These are phyloP conservation scores for Apomyelois bistriatella DNA, from an alignment of 2,888 invertebrate species.

Conservation along the genomic window DNA sequence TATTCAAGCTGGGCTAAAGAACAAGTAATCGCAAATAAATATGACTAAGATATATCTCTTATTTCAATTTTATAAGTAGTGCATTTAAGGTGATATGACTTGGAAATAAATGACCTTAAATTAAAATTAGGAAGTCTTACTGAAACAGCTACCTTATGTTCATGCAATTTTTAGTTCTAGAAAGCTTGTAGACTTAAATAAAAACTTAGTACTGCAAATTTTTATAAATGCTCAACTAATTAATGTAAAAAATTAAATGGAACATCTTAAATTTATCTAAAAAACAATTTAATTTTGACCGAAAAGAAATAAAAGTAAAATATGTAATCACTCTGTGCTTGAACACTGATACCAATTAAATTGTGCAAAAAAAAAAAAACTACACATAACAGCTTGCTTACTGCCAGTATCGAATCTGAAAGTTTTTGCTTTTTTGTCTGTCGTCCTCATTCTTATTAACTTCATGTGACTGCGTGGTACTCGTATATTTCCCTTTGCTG, in stretches of 20 bases:
- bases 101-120: no score
- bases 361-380: conserved; percentile 15
- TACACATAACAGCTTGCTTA: conserved; percentile 48
- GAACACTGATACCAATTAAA: conserved; percentile 34
- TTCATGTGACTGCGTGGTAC: conserved; percentile 81
- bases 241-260: not conserved
- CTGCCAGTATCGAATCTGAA: conserved; percentile 83
- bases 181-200: no score
- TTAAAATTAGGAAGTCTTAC: no score
- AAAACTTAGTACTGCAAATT: no score
- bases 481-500: conserved; percentile 68
- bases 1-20: no score
- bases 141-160: no score
- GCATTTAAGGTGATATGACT: no score
- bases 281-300: conserved; percentile 27
- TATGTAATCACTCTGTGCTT: conserved; percentile 49
- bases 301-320: conserved; percentile 39
- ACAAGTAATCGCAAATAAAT: no score
- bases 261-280: no score
- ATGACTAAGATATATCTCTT: no score
- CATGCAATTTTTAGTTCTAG: no score
- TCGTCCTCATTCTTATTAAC: conserved; percentile 82
- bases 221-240: not conserved
- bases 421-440: conserved; percentile 78
- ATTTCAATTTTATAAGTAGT: no score